Percentiles rank a stretch among this genome's conserved stretches.
Evolutionary conservation across 1,140 invertebrate genomes (phyloP).

Genomic region (Lycorma delicatula): DNA sequence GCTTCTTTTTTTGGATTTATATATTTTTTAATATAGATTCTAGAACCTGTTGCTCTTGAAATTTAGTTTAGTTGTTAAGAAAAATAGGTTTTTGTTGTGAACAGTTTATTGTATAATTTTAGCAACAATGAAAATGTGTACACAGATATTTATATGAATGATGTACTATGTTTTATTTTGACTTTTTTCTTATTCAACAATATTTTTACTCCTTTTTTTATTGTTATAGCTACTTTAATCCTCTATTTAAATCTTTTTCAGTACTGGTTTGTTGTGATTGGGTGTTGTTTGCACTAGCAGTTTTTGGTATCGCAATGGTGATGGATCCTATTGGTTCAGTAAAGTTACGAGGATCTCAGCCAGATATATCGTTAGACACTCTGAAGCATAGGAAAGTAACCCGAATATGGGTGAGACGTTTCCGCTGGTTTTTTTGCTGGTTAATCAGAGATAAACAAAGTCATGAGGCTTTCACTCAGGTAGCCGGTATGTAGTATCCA

Average conservation of each 20-base stretch:
- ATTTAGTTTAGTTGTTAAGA: too few relatives aligned
- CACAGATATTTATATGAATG: too few relatives aligned
- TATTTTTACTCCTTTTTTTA: background rate
- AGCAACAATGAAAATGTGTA: too few relatives aligned
- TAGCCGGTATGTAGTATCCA: constrained; percentile 51
- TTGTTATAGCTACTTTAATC: background rate
- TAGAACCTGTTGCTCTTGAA: too few relatives aligned
- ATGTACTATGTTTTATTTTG: background rate
- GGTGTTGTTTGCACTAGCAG: constrained; percentile 61
- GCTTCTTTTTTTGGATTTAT: too few relatives aligned
- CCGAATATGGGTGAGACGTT: constrained; percentile 58
- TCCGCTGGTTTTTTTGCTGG: constrained; percentile 72
- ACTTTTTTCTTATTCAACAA: background rate
- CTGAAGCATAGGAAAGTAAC: constrained; percentile 41
- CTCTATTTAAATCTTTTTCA: constrained; percentile 38
- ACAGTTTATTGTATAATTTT: too few relatives aligned
- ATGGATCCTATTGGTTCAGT: constrained; percentile 72
- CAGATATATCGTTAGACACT: constrained; percentile 32
- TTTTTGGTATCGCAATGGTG: constrained; percentile 64
- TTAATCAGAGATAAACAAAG: constrained; percentile 66
- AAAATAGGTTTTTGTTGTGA: too few relatives aligned
- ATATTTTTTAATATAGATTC: too few relatives aligned
- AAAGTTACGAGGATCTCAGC: constrained; percentile 41
- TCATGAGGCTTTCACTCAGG: constrained; percentile 73
- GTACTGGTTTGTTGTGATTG: constrained; percentile 71